Evolutionary conservation across 2,888 invertebrate species (phyloP).

Genomic region (Melanostoma scalare): DNA sequence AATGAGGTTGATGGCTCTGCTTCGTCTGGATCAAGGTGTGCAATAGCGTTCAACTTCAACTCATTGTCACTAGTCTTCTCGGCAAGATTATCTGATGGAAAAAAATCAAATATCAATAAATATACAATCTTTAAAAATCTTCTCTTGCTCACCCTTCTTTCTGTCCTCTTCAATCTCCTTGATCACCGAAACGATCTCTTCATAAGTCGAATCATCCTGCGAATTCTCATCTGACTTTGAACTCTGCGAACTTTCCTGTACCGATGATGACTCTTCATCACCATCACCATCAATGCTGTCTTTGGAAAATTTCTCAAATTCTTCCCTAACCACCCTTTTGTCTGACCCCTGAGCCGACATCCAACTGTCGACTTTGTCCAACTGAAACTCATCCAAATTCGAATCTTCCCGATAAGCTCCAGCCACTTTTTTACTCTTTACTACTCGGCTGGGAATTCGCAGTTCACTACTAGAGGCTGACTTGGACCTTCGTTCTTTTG

Average conservation of each 20-base stretch:
- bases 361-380: constrained; percentile 82
- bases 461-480: constrained; percentile 60
- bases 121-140: neutral
- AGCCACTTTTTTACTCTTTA: constrained; percentile 74
- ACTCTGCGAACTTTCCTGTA: constrained; percentile 73
- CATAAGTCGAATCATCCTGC: constrained; percentile 80
- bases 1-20: constrained; percentile 38
- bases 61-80: constrained; percentile 77
- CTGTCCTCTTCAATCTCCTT: constrained; percentile 82
- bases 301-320: constrained; percentile 74
- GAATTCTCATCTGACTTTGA: constrained; percentile 79
- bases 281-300: constrained; percentile 75
- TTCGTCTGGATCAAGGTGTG: constrained; percentile 73
- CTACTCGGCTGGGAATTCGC: neutral
- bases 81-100: constrained; percentile 77
- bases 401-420: constrained; percentile 78
- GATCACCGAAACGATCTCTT: constrained; percentile 82
- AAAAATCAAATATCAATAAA: neutral
- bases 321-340: constrained; percentile 21
- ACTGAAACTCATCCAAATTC: constrained; percentile 80
- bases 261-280: constrained; percentile 62
- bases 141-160: constrained; percentile 76
- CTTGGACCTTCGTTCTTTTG: constrained; percentile 64
- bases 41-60: constrained; percentile 76
- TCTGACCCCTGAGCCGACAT: constrained; percentile 79